Evolutionary conservation across 2,888 invertebrate genomes (phyloP).

Genomic region (Drosophila anomalata): DNA sequence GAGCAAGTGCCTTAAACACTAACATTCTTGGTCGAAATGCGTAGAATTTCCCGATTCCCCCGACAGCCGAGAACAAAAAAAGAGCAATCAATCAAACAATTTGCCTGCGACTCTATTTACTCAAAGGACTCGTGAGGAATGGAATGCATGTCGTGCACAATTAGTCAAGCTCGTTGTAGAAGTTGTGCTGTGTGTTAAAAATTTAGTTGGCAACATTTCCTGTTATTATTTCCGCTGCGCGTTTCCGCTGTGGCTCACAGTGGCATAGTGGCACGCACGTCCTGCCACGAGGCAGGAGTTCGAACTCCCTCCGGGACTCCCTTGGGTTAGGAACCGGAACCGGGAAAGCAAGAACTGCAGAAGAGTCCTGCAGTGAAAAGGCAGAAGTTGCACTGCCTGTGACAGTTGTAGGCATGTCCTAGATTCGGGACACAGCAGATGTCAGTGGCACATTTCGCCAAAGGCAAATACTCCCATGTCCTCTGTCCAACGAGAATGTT

Average conservation of each 20-base stretch:
- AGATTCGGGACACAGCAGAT: slow-evolving; percentile 29
- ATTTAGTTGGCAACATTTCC: slow-evolving; percentile 68
- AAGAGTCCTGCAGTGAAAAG: not conserved
- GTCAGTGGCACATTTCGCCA: slow-evolving; percentile 50
- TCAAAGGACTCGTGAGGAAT: slow-evolving; percentile 30
- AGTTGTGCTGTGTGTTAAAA: slow-evolving; percentile 56
- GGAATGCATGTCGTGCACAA: slow-evolving; percentile 55
- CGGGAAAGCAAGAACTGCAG: not conserved
- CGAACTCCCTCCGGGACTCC: slow-evolving; percentile 6
- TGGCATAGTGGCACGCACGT: slow-evolving; percentile 60
- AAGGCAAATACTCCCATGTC: slow-evolving; percentile 5
- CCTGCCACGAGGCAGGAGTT: slow-evolving; percentile 21
- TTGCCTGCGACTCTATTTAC: slow-evolving; percentile 37
- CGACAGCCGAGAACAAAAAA: slow-evolving; percentile 25
- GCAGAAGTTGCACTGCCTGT: slow-evolving; percentile 14
- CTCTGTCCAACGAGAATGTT: slow-evolving; percentile 41
- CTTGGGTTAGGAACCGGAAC: not conserved
- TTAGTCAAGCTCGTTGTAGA: slow-evolving; percentile 53
- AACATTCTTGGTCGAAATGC: not conserved
- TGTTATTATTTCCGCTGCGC: slow-evolving; percentile 69
- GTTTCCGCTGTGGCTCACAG: slow-evolving; percentile 59
- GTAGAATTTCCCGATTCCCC: slow-evolving; percentile 20
- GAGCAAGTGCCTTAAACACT: not conserved
- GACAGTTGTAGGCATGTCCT: slow-evolving; percentile 42
- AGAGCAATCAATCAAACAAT: slow-evolving; percentile 40